A percentile compares a stretch with the other conserved stretches of the same genome.
phyloP scores from a whole-genome alignment of 2,888 invertebrate genomes.

The Opisthograptis luteolata region DNA sequence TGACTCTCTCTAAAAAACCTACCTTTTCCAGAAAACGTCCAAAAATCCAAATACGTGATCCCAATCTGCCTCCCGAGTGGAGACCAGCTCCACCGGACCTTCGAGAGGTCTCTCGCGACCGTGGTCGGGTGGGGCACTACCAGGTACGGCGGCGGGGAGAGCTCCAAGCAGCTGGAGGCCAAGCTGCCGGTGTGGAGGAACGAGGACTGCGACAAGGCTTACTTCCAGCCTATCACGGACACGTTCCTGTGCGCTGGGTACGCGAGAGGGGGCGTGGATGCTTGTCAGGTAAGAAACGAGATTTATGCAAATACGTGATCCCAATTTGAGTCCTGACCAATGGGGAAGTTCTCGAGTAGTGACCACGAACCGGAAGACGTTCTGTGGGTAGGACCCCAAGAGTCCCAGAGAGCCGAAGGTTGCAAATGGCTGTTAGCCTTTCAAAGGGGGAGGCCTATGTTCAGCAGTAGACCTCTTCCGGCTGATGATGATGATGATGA shows the following conservation, averaged over 20 bases:
- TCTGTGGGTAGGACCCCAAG: too few relatives aligned
- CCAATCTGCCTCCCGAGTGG: conserved; percentile 92
- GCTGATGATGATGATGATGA: too few relatives aligned
- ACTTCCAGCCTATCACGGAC: conserved; percentile 96
- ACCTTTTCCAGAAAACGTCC: conserved; percentile 85
- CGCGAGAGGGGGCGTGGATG: conserved; percentile 95
- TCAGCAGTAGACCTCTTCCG: too few relatives aligned
- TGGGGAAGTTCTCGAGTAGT: too few relatives aligned
- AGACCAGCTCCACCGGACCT: conserved; percentile 80
- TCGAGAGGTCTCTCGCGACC: conserved; percentile 91
- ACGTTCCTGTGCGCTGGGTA: conserved; percentile 96
- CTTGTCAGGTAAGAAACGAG: conserved; percentile 89
- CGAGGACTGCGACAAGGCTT: conserved; percentile 94
- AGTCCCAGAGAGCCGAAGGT: too few relatives aligned
- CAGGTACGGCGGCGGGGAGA: conserved; percentile 94
- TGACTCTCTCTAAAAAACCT: neutral
- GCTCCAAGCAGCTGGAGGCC: conserved; percentile 93
- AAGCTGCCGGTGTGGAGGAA: conserved; percentile 95
- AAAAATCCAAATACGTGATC: conserved; percentile 93
- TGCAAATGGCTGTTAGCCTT: too few relatives aligned
- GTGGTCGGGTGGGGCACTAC: conserved; percentile 98
- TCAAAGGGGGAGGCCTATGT: too few relatives aligned
- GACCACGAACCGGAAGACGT: too few relatives aligned
- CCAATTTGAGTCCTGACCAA: too few relatives aligned
- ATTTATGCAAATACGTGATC: neutral